Evolutionary conservation across 2,888 invertebrate genomes (phyloP).

Genomic region (Andrena praecox): DNA sequence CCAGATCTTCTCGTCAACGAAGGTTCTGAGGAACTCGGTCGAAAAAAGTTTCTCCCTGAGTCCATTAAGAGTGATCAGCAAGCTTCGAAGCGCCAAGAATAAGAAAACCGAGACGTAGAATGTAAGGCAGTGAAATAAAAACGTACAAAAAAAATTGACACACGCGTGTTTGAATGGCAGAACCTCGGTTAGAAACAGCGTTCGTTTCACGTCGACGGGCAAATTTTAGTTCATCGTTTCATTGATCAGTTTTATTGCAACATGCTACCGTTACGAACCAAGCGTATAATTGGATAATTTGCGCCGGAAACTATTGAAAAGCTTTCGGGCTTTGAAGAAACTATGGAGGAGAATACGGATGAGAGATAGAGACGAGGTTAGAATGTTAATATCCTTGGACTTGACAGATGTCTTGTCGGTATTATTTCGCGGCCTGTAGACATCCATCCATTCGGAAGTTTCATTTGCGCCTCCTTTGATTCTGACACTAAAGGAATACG

Average conservation of each 20-base stretch:
- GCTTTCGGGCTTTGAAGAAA: slow-evolving; percentile 36
- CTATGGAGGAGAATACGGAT: slow-evolving; percentile 30
- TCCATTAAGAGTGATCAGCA: background rate
- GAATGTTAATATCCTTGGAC: background rate
- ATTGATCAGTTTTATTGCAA: background rate
- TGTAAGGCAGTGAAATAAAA: slow-evolving; percentile 1
- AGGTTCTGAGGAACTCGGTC: background rate
- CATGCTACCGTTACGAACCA: slow-evolving; percentile 31
- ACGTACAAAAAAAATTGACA: slow-evolving; percentile 1
- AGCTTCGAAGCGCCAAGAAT: background rate
- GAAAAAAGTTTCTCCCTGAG: background rate
- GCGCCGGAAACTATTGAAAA: slow-evolving; percentile 41
- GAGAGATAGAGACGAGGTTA: slow-evolving; percentile 46
- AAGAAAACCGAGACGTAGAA: background rate
- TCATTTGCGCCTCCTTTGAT: background rate
- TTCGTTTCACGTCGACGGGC: slow-evolving; percentile 29
- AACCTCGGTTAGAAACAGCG: background rate
- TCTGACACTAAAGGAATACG: slow-evolving; percentile 18
- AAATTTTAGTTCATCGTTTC: slow-evolving; percentile 53
- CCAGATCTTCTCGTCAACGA: background rate
- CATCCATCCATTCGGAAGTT: too few species aligned
- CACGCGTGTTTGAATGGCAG: slow-evolving; percentile 38
- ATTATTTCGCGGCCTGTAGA: background rate
- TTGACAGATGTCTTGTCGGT: background rate
- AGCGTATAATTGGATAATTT: slow-evolving; percentile 54